Percentiles rank a stretch among this genome's conserved stretches.
Evolutionary conservation across 2,888 invertebrate species (phyloP).

Genomic region (Tenthredo mesomela): DNA sequence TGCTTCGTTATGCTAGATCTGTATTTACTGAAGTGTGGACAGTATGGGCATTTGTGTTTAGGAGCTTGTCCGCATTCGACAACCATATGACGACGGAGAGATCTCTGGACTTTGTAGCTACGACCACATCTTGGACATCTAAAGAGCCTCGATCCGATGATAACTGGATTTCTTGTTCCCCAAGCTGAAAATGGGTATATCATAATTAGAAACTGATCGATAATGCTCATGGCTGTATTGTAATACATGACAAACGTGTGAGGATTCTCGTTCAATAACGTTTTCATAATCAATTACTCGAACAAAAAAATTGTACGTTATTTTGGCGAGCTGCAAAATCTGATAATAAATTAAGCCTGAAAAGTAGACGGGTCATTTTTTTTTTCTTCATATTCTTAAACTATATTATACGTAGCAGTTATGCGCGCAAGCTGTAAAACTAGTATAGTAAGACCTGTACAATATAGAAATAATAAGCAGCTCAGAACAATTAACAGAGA

Average conservation of each 20-base stretch:
- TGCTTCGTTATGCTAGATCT: slow-evolving; percentile 74
- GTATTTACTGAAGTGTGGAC: slow-evolving; percentile 74
- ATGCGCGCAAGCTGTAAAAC: neutral
- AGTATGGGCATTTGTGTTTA: slow-evolving; percentile 73
- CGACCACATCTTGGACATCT: slow-evolving; percentile 80
- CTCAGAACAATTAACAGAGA: neutral
- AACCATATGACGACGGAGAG: slow-evolving; percentile 74
- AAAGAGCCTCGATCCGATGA: slow-evolving; percentile 68
- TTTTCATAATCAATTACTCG: neutral
- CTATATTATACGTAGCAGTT: neutral
- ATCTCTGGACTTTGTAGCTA: slow-evolving; percentile 81
- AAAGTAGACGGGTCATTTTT: neutral
- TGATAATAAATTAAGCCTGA: neutral
- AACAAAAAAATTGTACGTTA: neutral
- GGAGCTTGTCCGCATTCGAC: slow-evolving; percentile 77
- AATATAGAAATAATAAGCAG: neutral
- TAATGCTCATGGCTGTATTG: neutral
- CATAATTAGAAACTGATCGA: slow-evolving; percentile 9
- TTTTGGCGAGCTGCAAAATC: neutral
- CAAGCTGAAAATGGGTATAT: slow-evolving; percentile 58
- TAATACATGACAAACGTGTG: neutral
- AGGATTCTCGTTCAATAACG: neutral
- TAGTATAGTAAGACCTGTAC: neutral
- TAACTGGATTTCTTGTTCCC: slow-evolving; percentile 55
- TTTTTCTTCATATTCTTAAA: neutral